Percentiles rank a stretch among this genome's conserved stretches.
These are phyloP conservation scores for Ptychodera flava DNA, from an alignment of 35 echinoderm and acorn worm genomes.

Conservation along the genomic window DNA sequence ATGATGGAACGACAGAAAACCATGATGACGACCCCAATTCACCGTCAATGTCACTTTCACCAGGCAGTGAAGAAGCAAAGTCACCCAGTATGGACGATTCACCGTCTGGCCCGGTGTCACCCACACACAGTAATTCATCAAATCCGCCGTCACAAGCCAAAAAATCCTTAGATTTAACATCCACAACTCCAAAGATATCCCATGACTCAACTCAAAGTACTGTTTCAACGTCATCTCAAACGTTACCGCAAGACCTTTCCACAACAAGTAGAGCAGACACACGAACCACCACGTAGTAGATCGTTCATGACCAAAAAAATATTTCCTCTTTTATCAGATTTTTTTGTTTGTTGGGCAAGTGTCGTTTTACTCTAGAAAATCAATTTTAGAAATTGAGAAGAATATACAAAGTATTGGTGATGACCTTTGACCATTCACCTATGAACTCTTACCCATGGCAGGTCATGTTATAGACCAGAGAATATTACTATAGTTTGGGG, in stretches of 20 bases:
- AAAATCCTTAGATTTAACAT: not conserved
- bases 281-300: not conserved
- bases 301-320: not conserved
- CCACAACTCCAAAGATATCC: not conserved
- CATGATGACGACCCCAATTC: not conserved
- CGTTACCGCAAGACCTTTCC: not conserved
- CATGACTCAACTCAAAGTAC: not conserved
- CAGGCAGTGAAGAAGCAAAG: not conserved
- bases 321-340: not conserved
- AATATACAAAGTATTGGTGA: not conserved
- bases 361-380: not conserved
- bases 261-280: not conserved
- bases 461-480: not conserved
- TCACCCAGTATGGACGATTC: not conserved
- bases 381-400: not conserved
- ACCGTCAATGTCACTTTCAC: not conserved
- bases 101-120: not conserved
- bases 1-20: constrained; percentile 27
- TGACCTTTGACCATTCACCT: not conserved
- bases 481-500: not conserved
- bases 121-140: not conserved
- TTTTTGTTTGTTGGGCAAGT: not conserved
- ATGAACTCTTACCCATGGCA: not conserved
- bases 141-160: not conserved
- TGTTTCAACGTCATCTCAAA: not conserved